Evolutionary conservation across 2,797 vertebrate species (phyloP).

Genomic region (Fundulus diaphanus): DNA sequence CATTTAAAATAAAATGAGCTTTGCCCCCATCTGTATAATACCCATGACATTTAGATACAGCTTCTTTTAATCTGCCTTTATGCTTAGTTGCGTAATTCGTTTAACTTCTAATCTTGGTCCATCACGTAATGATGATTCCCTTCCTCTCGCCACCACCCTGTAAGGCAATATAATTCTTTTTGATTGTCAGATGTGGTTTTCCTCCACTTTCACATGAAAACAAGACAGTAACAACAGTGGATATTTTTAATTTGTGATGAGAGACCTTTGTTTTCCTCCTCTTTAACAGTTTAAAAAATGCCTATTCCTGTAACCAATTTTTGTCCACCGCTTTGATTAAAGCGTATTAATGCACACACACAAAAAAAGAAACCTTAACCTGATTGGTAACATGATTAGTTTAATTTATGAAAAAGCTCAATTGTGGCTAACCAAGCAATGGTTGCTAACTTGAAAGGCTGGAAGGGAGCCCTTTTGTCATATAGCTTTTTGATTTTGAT

Average conservation of each 20-base stretch:
- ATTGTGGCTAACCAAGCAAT: conserved; percentile 36
- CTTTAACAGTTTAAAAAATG: conserved; percentile 68
- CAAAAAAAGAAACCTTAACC: conserved; percentile 43
- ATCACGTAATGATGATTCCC: conserved; percentile 8
- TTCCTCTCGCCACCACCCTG: conserved; percentile 11
- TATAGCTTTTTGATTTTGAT: neutral
- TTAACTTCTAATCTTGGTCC: neutral
- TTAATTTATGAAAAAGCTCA: conserved; percentile 65
- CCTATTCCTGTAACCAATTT: conserved; percentile 72
- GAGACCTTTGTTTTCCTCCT: conserved; percentile 65
- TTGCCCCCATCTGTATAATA: neutral
- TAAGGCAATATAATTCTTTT: conserved; percentile 38
- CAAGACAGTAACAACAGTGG: conserved; percentile 54
- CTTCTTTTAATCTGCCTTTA: neutral
- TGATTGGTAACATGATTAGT: conserved; percentile 69
- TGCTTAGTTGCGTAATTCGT: neutral
- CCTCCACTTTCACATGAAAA: conserved; percentile 30
- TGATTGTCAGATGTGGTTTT: conserved; percentile 45
- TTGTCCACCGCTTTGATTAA: conserved; percentile 61
- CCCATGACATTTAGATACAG: neutral
- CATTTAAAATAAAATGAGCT: neutral
- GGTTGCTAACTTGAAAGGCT: neutral
- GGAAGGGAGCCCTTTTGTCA: neutral
- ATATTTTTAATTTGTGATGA: conserved; percentile 55
- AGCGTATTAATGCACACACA: conserved; percentile 42